phyloP scores from a whole-genome alignment of 1,140 invertebrate genomes.

The Temnothorax longispinosus region DNA sequence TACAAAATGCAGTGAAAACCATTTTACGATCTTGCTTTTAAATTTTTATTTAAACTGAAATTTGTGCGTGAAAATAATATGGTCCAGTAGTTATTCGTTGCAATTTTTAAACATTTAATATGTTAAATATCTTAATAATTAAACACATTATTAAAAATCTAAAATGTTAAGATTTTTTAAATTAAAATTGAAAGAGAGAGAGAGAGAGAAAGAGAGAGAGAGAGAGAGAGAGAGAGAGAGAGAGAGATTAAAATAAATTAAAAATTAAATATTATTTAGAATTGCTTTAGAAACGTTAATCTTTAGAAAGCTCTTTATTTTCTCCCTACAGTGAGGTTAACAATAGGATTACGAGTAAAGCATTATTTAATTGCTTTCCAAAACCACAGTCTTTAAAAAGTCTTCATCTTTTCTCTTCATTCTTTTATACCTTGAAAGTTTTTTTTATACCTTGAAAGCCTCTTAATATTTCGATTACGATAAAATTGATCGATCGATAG shows the following conservation, averaged over 20 bases:
- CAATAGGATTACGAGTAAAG: not conserved
- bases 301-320: constrained; percentile 6
- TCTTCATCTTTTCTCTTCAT: not conserved
- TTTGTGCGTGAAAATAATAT: not conserved
- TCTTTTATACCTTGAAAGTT: not conserved
- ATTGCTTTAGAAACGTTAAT: constrained; percentile 4
- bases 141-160: not conserved
- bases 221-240: not conserved
- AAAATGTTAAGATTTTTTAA: not conserved
- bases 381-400: not conserved
- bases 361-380: constrained; percentile 15
- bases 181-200: not conserved
- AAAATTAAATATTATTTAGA: not conserved
- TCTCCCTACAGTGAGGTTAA: not conserved
- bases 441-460: too few species aligned
- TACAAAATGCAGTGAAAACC: not conserved
- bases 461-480: not conserved
- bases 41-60: constrained; percentile 22
- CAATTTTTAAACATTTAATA: not conserved
- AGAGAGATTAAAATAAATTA: not conserved
- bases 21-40: constrained; percentile 4
- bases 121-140: not conserved
- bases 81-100: not conserved
- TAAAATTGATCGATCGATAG: not conserved
- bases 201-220: not conserved